Evolutionary conservation across 2,113 vertebrate species (phyloP).

Genomic region (Eleginops maclovinus): DNA sequence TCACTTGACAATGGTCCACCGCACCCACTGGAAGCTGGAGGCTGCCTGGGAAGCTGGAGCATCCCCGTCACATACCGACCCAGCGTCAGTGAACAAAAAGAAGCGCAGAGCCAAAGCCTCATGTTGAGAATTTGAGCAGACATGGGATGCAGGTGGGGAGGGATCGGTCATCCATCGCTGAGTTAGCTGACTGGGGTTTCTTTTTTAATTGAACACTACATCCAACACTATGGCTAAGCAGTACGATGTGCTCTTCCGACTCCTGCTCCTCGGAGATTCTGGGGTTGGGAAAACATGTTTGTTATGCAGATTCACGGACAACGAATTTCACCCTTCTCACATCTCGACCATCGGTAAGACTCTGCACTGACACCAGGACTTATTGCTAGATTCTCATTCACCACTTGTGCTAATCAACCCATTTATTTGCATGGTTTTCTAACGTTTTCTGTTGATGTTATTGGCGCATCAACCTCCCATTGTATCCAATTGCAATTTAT

Average conservation of each 20-base stretch:
- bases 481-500: neutral
- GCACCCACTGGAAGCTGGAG: slow-evolving; percentile 75
- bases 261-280: slow-evolving; percentile 96
- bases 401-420: neutral
- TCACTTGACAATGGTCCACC: slow-evolving; percentile 62
- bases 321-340: slow-evolving; percentile 97
- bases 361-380: slow-evolving; percentile 3
- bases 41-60: slow-evolving; percentile 59
- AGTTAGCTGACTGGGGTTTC: slow-evolving; percentile 71
- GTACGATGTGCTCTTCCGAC: slow-evolving; percentile 96
- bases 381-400: neutral
- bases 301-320: slow-evolving; percentile 98
- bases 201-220: slow-evolving; percentile 27
- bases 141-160: slow-evolving; percentile 68
- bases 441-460: slow-evolving; percentile 10
- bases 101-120: slow-evolving; percentile 3
- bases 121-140: slow-evolving; percentile 58
- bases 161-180: slow-evolving; percentile 56
- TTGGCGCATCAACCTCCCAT: slow-evolving; percentile 2
- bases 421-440: neutral
- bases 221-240: slow-evolving; percentile 92
- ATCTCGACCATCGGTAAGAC: slow-evolving; percentile 98
- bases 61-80: slow-evolving; percentile 49
- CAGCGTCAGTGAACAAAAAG: slow-evolving; percentile 36
- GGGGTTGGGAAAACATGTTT: slow-evolving; percentile 98